phyloP scores from a whole-genome alignment of 1,140 invertebrate genomes.

The Chrysomallon squamiferum region DNA sequence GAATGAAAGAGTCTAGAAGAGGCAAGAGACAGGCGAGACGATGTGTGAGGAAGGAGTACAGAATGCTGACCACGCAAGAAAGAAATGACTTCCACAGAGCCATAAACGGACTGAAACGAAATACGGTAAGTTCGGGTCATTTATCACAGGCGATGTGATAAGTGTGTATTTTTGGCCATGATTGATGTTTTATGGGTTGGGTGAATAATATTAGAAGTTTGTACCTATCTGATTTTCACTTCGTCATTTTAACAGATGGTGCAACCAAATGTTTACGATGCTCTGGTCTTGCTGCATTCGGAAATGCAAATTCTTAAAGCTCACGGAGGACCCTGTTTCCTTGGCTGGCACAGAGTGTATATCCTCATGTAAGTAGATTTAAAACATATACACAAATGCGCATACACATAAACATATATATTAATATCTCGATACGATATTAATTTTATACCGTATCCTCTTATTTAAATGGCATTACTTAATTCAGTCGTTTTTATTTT shows the following conservation, averaged over 20 bases:
- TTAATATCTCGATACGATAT: too few species aligned
- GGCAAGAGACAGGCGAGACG: constrained; percentile 20
- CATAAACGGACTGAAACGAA: constrained; percentile 56
- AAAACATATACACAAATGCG: too few species aligned
- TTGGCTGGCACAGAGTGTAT: constrained; percentile 51
- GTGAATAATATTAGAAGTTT: too few species aligned
- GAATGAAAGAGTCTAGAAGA: neutral
- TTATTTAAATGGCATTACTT: too few species aligned
- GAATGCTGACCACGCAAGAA: constrained; percentile 58
- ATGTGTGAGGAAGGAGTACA: constrained; percentile 57
- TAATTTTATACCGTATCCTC: too few species aligned
- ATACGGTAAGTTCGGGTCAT: constrained; percentile 51
- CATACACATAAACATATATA: too few species aligned
- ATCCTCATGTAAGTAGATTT: constrained; percentile 47
- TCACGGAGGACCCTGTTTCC: constrained; percentile 48
- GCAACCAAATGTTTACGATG: constrained; percentile 52
- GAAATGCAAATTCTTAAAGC: constrained; percentile 37
- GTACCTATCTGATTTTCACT: too few species aligned
- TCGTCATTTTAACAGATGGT: constrained; percentile 40
- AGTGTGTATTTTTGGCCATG: neutral
- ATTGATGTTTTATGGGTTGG: too few species aligned
- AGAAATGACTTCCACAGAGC: constrained; percentile 53
- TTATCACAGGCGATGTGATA: too few species aligned
- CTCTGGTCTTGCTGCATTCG: constrained; percentile 44
- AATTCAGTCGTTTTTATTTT: neutral